A percentile compares a stretch with the other conserved stretches of the same genome.
phyloP scores from a whole-genome alignment of 2,797 vertebrate species.

The Novumbra hubbsi region DNA sequence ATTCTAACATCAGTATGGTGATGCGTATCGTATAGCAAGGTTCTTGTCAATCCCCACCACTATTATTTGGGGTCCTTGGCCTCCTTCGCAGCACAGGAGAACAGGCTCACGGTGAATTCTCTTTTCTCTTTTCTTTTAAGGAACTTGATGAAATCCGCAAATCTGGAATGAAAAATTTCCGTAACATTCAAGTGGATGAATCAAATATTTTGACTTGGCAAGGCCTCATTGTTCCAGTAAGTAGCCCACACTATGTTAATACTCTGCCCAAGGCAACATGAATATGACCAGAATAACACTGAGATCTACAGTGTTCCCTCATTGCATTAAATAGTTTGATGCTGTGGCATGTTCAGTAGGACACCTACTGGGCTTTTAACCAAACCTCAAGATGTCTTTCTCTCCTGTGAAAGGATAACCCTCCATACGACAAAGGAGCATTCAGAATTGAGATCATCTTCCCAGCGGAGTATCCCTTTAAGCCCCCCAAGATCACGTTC shows the following conservation, averaged over 20 bases:
- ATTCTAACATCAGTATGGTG: too few species aligned
- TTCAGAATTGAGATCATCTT: constrained; percentile 97
- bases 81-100: constrained; percentile 9
- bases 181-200: constrained; percentile 95
- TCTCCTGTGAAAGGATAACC: constrained; percentile 78
- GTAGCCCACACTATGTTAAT: constrained; percentile 57
- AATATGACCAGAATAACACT: neutral
- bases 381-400: neutral
- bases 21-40: too few species aligned
- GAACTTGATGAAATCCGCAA: constrained; percentile 94
- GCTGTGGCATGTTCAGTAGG: neutral
- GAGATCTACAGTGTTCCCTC: neutral
- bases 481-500: constrained; percentile 97
- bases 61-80: too few species aligned
- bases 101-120: neutral
- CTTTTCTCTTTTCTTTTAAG: constrained; percentile 72
- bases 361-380: neutral
- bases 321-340: neutral
- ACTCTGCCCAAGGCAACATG: neutral
- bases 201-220: constrained; percentile 95
- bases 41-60: too few species aligned
- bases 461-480: constrained; percentile 96
- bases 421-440: constrained; percentile 96
- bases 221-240: constrained; percentile 96
- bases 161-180: constrained; percentile 89